phyloP scores from a whole-genome alignment of 2,888 invertebrate species.

The Sylvicola fuscatus region DNA sequence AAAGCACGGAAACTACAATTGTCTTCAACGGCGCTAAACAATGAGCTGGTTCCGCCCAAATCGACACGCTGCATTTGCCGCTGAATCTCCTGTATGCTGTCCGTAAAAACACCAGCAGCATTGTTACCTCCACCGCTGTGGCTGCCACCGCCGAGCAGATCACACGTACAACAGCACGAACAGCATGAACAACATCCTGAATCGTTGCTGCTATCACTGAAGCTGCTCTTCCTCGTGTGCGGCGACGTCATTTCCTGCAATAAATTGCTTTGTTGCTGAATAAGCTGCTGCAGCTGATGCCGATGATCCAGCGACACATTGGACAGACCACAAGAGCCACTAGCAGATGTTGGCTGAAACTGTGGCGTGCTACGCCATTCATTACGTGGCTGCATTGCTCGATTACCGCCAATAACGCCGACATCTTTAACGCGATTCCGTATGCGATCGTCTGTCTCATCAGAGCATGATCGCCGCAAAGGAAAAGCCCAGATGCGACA shows the following conservation, averaged over 20 bases:
- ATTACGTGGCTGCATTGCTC: constrained; percentile 10
- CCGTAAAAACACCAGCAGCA: neutral
- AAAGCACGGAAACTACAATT: no score
- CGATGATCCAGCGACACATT: neutral
- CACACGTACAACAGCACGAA: no score
- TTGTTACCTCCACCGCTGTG: no score
- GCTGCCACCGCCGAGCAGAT: no score
- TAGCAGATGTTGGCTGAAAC: constrained; percentile 3
- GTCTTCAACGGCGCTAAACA: no score
- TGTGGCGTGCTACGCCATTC: constrained; percentile 12
- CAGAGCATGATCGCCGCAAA: constrained; percentile 20
- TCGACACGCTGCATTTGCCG: constrained; percentile 3
- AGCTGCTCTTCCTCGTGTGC: constrained; percentile 7
- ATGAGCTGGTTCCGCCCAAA: no score
- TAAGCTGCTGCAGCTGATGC: neutral
- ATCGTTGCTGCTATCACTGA: constrained; percentile 10
- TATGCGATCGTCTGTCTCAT: constrained; percentile 16
- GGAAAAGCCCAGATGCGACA: constrained; percentile 25
- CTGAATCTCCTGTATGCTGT: constrained; percentile 4
- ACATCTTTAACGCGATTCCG: constrained; percentile 9
- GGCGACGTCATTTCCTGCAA: constrained; percentile 7
- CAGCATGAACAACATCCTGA: constrained; percentile 2
- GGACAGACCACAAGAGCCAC: no score
- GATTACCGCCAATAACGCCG: constrained; percentile 12
- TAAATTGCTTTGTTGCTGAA: constrained; percentile 7